Conservation (phyloP, 2,888 invertebrate species). For the Acleris sparsana region DNA sequence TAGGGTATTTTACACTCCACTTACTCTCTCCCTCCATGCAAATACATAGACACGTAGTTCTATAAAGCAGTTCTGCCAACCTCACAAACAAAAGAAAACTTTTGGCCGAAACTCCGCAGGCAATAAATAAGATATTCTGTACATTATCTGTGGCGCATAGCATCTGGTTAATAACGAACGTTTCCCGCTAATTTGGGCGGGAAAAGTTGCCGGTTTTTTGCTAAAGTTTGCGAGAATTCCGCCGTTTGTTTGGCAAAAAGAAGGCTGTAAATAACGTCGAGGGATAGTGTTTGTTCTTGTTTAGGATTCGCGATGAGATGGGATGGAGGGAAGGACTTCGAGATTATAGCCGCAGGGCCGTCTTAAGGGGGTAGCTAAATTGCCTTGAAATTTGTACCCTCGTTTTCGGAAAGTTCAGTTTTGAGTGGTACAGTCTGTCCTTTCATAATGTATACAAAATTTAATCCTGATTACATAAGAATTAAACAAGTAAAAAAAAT, state of each 20-base stretch:
- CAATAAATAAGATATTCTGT: constrained; percentile 23
- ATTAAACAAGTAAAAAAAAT: too few relatives aligned
- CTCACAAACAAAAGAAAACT: constrained; percentile 15
- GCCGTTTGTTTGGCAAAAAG: constrained; percentile 11
- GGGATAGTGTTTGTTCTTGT: constrained; percentile 9
- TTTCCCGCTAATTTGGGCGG: constrained; percentile 11
- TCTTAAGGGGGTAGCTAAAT: neutral
- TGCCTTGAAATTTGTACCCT: neutral
- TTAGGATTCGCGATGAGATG: neutral
- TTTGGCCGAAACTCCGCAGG: constrained; percentile 2
- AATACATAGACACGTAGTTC: neutral
- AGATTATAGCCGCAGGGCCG: neutral
- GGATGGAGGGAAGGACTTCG: neutral
- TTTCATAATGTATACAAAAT: too few relatives aligned
- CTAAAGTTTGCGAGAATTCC: constrained; percentile 13
- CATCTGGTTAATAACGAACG: constrained; percentile 21
- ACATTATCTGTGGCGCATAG: constrained; percentile 15
- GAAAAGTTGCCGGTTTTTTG: constrained; percentile 18
- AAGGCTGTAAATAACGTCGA: constrained; percentile 11
- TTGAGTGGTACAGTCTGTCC: neutral
- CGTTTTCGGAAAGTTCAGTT: neutral
- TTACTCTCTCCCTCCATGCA: too few relatives aligned
- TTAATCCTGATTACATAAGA: too few relatives aligned
- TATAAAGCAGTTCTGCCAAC: constrained; percentile 3
- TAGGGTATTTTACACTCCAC: too few relatives aligned